Percentiles rank a stretch among this genome's conserved stretches.
Conservation (phyloP, 2,797 vertebrate genomes). For the Sebastes steindachneri region DNA sequence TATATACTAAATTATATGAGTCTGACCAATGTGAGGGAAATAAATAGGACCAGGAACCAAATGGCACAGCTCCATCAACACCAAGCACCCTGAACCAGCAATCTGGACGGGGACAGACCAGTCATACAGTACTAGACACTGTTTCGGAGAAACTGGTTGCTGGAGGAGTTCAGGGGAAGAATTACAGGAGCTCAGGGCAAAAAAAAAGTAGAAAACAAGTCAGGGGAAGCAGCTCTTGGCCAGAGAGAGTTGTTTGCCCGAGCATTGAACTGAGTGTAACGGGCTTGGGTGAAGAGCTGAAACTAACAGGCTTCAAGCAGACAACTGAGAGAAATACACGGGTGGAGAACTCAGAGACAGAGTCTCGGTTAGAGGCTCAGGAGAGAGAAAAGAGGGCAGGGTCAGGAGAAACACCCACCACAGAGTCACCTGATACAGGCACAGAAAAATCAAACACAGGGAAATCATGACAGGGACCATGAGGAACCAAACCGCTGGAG, state of each 20-base stretch:
- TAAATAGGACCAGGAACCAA: neutral
- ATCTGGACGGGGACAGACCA: neutral
- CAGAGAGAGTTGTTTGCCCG: slow-evolving; percentile 2
- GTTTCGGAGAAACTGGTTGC: neutral
- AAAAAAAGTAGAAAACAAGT: slow-evolving; percentile 3
- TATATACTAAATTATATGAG: neutral
- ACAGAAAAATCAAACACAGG: neutral
- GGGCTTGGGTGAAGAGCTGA: slow-evolving; percentile 10
- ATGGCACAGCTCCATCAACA: neutral
- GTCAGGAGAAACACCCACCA: neutral
- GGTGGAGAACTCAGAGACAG: neutral
- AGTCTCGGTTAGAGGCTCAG: neutral
- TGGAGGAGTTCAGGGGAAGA: neutral
- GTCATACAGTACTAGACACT: neutral
- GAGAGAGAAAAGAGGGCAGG: neutral
- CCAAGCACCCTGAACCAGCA: neutral
- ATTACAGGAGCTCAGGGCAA: neutral
- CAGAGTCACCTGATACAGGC: neutral
- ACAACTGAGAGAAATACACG: slow-evolving; percentile 29
- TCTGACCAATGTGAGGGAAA: neutral
- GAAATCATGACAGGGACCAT: neutral
- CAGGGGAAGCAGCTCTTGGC: neutral
- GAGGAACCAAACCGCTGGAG: neutral
- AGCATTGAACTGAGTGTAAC: slow-evolving; percentile 27
- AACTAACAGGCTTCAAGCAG: slow-evolving; percentile 28